These are phyloP conservation scores for Drosophila nebulosa DNA, from an alignment of 1,140 invertebrate genomes.

Conservation along the genomic window DNA sequence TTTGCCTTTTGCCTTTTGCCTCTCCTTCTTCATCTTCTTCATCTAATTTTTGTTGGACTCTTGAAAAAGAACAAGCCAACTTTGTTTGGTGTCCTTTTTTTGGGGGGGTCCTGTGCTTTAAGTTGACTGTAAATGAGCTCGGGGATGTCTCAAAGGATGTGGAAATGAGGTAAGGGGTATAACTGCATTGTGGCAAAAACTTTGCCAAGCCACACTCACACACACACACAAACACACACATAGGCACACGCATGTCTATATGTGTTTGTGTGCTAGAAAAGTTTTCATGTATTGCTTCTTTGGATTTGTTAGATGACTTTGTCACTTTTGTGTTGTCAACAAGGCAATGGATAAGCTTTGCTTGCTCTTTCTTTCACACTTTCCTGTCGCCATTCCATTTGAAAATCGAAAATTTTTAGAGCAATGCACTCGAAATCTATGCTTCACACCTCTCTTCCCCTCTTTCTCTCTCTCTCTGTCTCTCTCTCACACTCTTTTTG, in stretches of 20 bases:
- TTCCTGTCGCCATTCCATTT: not conserved
- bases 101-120: slow-evolving; percentile 28
- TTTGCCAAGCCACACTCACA: slow-evolving; percentile 23
- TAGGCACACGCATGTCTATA: not conserved
- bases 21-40: not conserved
- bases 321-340: slow-evolving; percentile 37
- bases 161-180: not conserved
- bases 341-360: slow-evolving; percentile 35
- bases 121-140: slow-evolving; percentile 64
- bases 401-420: not conserved
- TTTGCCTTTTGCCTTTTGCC: not conserved
- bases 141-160: slow-evolving; percentile 15
- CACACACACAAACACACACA: not conserved
- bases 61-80: slow-evolving; percentile 58
- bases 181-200: slow-evolving; percentile 58
- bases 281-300: slow-evolving; percentile 52
- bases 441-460: not conserved
- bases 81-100: slow-evolving; percentile 20
- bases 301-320: slow-evolving; percentile 40
- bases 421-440: not conserved
- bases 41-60: slow-evolving; percentile 48
- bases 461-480: no score
- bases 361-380: not conserved
- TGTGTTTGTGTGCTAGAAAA: slow-evolving; percentile 26
- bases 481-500: not conserved